Evolutionary conservation across 2,888 invertebrate species (phyloP).

Genomic region (Octonoba sinensis): DNA sequence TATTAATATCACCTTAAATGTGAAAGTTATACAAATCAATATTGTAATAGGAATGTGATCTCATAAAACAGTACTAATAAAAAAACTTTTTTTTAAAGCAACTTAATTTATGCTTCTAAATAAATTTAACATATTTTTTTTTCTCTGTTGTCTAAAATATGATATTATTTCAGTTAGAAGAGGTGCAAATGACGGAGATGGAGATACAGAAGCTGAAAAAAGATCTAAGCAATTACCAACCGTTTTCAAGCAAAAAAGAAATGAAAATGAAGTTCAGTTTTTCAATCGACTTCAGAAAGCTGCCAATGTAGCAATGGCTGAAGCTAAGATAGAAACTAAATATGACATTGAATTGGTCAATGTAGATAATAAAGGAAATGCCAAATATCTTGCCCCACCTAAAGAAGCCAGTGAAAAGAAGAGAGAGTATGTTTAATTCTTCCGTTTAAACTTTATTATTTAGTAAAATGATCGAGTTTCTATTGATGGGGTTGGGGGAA

Average conservation of each 20-base stretch:
- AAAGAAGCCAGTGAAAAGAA: conserved; percentile 37
- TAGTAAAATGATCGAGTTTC: too few relatives aligned
- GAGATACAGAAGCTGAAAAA: conserved; percentile 14
- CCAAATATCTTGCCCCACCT: conserved; percentile 19
- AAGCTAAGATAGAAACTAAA: conserved; percentile 55
- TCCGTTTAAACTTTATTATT: background rate
- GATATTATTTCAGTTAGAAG: conserved; percentile 34
- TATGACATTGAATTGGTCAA: conserved; percentile 48
- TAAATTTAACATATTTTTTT: background rate
- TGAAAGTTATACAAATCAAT: too few relatives aligned
- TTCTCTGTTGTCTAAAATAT: background rate
- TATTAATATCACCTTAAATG: too few relatives aligned
- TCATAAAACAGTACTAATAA: too few relatives aligned
- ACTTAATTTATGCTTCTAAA: conserved; percentile 5
- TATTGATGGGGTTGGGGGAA: too few relatives aligned
- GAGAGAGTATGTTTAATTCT: conserved; percentile 31
- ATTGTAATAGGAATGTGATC: too few relatives aligned
- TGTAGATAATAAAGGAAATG: conserved; percentile 49
- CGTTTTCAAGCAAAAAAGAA: conserved; percentile 34
- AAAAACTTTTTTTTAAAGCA: too few relatives aligned
- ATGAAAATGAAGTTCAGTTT: conserved; percentile 51
- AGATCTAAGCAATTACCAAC: conserved; percentile 3
- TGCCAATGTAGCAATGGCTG: conserved; percentile 37
- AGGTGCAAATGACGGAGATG: conserved; percentile 29
- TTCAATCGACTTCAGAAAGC: conserved; percentile 36